These are phyloP conservation scores for Morus bassanus DNA, from an alignment of 2,797 vertebrate species.

Conservation along the genomic window DNA sequence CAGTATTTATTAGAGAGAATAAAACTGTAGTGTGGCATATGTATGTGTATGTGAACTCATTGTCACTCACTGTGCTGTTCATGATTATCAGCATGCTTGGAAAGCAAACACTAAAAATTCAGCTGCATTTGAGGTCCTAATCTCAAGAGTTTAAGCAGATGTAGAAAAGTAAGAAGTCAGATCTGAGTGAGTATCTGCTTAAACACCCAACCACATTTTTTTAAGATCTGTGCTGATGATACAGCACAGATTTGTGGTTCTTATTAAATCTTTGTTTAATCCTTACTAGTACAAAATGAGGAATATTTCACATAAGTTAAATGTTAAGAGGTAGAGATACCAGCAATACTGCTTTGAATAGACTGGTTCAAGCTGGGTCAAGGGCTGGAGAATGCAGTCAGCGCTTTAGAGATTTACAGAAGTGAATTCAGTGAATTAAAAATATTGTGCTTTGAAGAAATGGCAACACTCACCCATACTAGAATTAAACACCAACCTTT, in stretches of 20 bases:
- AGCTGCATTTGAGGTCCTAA: constrained; percentile 18
- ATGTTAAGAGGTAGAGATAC: neutral
- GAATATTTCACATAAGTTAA: neutral
- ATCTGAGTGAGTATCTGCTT: neutral
- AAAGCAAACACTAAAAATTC: constrained; percentile 9
- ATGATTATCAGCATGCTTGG: neutral
- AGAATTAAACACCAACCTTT: constrained; percentile 34
- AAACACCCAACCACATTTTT: neutral
- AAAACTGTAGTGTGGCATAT: neutral
- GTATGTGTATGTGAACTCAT: neutral
- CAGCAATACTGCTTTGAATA: neutral
- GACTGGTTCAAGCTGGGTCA: neutral
- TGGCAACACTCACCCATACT: neutral
- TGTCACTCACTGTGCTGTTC: constrained; percentile 17
- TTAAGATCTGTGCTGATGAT: neutral
- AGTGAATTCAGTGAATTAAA: constrained; percentile 30
- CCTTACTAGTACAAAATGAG: neutral
- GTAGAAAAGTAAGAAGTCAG: neutral
- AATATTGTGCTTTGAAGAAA: constrained; percentile 45
- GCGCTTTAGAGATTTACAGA: neutral
- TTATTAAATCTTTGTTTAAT: neutral
- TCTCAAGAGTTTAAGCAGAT: constrained; percentile 30
- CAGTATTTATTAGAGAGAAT: constrained; percentile 6
- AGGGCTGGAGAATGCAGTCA: neutral
- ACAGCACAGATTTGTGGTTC: neutral